These are phyloP conservation scores for Hozukius guyotensis DNA, from an alignment of 2,797 vertebrate genomes.

Conservation along the genomic window DNA sequence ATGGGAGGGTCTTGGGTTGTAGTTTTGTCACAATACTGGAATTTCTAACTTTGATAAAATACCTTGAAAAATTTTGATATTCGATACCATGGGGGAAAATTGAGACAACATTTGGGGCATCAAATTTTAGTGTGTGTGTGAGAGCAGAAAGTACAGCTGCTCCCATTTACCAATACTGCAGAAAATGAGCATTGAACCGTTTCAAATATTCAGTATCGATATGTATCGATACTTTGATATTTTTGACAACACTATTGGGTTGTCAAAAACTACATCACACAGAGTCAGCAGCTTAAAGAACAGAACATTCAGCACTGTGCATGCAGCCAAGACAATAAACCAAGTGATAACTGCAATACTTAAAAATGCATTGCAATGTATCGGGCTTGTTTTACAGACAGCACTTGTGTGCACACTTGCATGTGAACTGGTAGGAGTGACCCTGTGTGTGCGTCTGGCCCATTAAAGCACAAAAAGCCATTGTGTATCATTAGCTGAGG, in stretches of 20 bases:
- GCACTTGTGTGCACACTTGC: conserved; percentile 28
- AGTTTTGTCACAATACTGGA: too few species aligned
- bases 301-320: not conserved
- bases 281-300: not conserved
- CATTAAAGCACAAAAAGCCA: conserved; percentile 75
- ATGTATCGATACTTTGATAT: too few species aligned
- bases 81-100: too few species aligned
- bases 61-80: too few species aligned
- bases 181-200: rapidly evolving
- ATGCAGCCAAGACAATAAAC: conserved; percentile 3
- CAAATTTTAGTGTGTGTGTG: too few species aligned
- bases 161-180: too few species aligned
- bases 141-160: too few species aligned
- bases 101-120: too few species aligned
- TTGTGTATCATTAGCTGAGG: conserved; percentile 70
- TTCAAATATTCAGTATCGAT: too few species aligned
- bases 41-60: too few species aligned
- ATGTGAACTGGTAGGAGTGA: conserved; percentile 49
- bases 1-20: not conserved
- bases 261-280: not conserved
- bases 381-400: conserved; percentile 39
- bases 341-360: not conserved
- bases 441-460: conserved; percentile 54
- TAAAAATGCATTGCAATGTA: conserved; percentile 12
- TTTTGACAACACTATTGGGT: too few species aligned